These are phyloP conservation scores for Beris chalybata DNA, from an alignment of 2,888 invertebrate species.

Conservation along the genomic window DNA sequence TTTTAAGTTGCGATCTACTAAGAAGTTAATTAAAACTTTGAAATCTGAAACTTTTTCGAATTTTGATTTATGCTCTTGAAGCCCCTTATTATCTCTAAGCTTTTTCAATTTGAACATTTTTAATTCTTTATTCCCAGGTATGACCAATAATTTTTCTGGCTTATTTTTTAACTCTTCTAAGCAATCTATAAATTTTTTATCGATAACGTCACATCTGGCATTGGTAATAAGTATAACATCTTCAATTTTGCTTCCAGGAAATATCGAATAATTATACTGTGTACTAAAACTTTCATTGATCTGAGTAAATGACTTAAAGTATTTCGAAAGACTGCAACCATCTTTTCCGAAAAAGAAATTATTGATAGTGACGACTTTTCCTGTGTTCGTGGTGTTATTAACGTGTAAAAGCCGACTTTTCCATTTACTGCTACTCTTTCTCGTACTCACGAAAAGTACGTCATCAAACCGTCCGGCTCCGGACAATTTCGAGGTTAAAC, in stretches of 20 bases:
- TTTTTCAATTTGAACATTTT: too few species aligned
- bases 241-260: constrained; percentile 13
- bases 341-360: neutral
- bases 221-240: constrained; percentile 16
- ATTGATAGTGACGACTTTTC: neutral
- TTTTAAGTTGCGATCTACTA: neutral
- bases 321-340: constrained; percentile 9
- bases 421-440: neutral
- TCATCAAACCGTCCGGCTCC: constrained; percentile 27
- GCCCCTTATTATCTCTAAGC: too few species aligned
- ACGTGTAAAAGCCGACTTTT: constrained; percentile 20
- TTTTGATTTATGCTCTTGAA: neutral
- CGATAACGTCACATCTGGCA: neutral
- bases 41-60: constrained; percentile 15
- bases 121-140: too few species aligned
- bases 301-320: constrained; percentile 14
- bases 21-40: neutral
- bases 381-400: neutral
- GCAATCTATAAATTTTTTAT: neutral
- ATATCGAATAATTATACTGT: constrained; percentile 4
- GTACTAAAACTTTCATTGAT: neutral
- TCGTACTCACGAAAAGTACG: neutral
- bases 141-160: neutral
- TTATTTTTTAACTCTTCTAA: neutral
- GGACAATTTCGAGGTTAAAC: constrained; percentile 18